Percentiles rank a stretch among this genome's conserved stretches.
phyloP scores from a whole-genome alignment of 2,888 invertebrate genomes.

The Tiliacea aurago region DNA sequence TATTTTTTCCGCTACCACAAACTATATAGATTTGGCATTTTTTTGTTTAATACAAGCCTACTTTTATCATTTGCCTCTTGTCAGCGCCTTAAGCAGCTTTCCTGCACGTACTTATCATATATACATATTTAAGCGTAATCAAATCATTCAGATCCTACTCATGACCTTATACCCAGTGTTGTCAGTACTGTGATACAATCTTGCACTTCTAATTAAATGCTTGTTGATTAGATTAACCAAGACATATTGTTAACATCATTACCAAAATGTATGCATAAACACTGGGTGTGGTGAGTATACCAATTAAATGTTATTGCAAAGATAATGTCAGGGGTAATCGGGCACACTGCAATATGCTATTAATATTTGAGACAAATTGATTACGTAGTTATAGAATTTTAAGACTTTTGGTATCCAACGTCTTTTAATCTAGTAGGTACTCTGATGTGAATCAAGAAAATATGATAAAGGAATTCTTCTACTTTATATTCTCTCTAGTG shows the following conservation, averaged over 20 bases:
- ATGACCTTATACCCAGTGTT: background rate
- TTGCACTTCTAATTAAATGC: conserved; percentile 19
- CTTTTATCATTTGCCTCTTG: too few relatives aligned
- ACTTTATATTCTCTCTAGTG: conserved; percentile 20
- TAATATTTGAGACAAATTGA: conserved; percentile 31
- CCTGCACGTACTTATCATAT: background rate
- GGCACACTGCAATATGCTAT: conserved; percentile 34
- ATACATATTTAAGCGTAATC: background rate
- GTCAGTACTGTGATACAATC: conserved; percentile 1
- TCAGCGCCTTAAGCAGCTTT: too few relatives aligned
- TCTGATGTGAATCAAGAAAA: conserved; percentile 11
- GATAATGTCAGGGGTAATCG: conserved; percentile 54
- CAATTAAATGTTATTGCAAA: conserved; percentile 44
- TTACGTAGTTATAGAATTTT: conserved; percentile 16
- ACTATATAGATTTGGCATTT: too few relatives aligned
- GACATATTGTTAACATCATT: conserved; percentile 39
- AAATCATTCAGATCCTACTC: background rate
- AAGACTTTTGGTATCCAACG: background rate
- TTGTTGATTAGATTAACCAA: conserved; percentile 45
- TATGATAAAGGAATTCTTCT: background rate
- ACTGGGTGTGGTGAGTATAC: conserved; percentile 48
- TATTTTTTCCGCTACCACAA: too few relatives aligned
- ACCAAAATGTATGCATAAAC: conserved; percentile 38
- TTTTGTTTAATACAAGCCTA: too few relatives aligned
- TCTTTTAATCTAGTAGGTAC: conserved; percentile 1